Evolutionary conservation across 2,113 vertebrate genomes (phyloP), one percentile per base, ranked within the genome.

Genomic region (Apaloderma vittatum): DNA sequence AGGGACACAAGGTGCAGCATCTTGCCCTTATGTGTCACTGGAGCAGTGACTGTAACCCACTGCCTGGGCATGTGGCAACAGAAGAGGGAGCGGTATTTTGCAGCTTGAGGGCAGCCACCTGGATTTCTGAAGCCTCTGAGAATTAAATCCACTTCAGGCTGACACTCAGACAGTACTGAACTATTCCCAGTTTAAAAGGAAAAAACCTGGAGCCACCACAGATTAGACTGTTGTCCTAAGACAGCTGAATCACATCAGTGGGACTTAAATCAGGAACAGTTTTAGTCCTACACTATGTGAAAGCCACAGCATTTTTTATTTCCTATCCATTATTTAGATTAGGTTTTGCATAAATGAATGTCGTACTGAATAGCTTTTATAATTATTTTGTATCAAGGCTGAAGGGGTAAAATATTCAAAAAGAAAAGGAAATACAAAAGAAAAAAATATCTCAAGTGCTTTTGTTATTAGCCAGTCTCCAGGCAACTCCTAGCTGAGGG

Each of bases 381-480:
- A 46, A 24, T 16, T 72, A 12, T 79, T 94, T 84, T 93, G 20
- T 83, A 59, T 73, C 29, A 75, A 72, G 49, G 57, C 68, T 93
- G 81, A 70, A 82, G 19, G 49, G 67, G 36, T 89, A 72, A 86
- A 93, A 90, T 52, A 62, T 88, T 86, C 4, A 49, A 58, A 80
- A 74, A 86, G 67, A 84, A 83, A 94, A 76, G 26, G 20, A 43
- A 91, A 75, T 36, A 87, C 23, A 63, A 94, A 90, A 62, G 22
- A 40, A 55, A 79, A 80, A 88, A 90, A 66, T 80, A 80, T 86
- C 18, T 52, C 66, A 62, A 82, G 34, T 72, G 48, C 16, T 82
- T 93, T 93, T 96, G 52, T 74, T 91, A 73, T 93, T 95, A 96
- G 89, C 61, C 36, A 58, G 92, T 97, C 86, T 84, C 91, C 49